phyloP scores from a whole-genome alignment of 2,797 vertebrate genomes.

The Cyprinodon diabolis region DNA sequence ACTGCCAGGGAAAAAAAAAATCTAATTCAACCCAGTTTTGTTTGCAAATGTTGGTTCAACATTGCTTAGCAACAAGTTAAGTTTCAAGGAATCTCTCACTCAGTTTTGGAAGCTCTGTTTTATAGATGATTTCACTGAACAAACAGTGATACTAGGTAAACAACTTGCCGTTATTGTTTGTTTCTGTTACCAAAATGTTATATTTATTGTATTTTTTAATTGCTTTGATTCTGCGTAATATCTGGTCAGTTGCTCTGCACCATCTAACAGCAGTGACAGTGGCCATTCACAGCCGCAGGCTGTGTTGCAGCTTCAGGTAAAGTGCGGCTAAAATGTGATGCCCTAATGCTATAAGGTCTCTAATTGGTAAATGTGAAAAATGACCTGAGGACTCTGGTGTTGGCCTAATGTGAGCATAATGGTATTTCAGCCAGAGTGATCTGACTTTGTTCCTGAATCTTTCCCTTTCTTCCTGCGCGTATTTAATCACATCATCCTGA shows the following conservation, averaged over 20 bases:
- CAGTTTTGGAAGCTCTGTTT: neutral
- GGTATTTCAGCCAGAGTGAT: slow-evolving; percentile 34
- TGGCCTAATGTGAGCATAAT: slow-evolving; percentile 54
- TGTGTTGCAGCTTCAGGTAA: slow-evolving; percentile 28
- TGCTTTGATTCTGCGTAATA: neutral
- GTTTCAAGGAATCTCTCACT: slow-evolving; percentile 3
- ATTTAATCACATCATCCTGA: slow-evolving; percentile 33
- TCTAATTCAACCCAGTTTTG: neutral
- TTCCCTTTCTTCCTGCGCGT: slow-evolving; percentile 26
- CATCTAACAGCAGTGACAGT: slow-evolving; percentile 2
- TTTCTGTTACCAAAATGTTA: neutral
- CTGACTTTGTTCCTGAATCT: slow-evolving; percentile 30
- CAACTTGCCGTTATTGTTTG: neutral
- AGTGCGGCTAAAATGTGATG: slow-evolving; percentile 27
- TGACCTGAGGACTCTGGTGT: slow-evolving; percentile 36
- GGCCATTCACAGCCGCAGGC: slow-evolving; percentile 14
- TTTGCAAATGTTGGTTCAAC: slow-evolving; percentile 1
- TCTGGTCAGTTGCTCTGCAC: neutral
- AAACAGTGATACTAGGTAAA: neutral
- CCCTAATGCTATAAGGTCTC: slow-evolving; percentile 15
- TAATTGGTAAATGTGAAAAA: slow-evolving; percentile 42
- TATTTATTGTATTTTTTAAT: neutral
- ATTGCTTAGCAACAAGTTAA: slow-evolving; percentile 41
- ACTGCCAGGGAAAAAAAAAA: slow-evolving; percentile 16
- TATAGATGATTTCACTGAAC: neutral